Base-by-base conservation (phyloP, 2,888 invertebrate species). In the Protophormia terraenovae region DNA sequence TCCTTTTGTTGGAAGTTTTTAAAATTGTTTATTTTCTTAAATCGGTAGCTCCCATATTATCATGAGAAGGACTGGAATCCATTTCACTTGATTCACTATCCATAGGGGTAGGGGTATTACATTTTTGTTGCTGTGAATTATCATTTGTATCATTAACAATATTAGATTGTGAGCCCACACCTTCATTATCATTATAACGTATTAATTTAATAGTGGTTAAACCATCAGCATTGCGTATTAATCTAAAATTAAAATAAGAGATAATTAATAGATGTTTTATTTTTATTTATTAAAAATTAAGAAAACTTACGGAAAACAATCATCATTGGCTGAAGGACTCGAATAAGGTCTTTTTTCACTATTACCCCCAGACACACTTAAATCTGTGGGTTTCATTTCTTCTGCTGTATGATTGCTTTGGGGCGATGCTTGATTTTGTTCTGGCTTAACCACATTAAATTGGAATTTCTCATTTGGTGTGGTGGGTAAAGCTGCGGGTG, bases 311-410 rank as follows among this genome's bases (percentile, higher is more conserved):
- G 92, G 92, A 89, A 92, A 93, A 81, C 93, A 92, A 87, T 92
- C 92, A 87, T 91, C 92, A 79, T 84, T 87, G 12, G 87, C 86
- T 24, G 88, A 86, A 12, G 87, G 87, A 45, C 79, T 85, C 47
- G 89, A 89, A 81, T 89, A 89, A 19, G 88, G 88, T 72, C 89
- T 87, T 72, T 89, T 89, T 53, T 89, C 89, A 41, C 86, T 86
- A 41, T 53, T 84, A 12, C 55, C 64, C 64, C 88, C 88, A 4
- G 84, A 88, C 29, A 92, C 95, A 90, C 95, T 95, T 87, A 96
- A 92, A 91, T 96, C 96, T 58, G 96, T 96, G 73, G 96, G 96
- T 83, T 93, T 92, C 93, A 95, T 94, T 88, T 96, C 95, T 87
- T 95, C 95, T 3, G 16, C 10, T 29, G 24, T 62, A 45, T 88